Percentiles rank a stretch among this genome's conserved stretches.
These are phyloP conservation scores for Sisor rabdophorus DNA, from an alignment of 2,113 vertebrate genomes.

Conservation along the genomic window DNA sequence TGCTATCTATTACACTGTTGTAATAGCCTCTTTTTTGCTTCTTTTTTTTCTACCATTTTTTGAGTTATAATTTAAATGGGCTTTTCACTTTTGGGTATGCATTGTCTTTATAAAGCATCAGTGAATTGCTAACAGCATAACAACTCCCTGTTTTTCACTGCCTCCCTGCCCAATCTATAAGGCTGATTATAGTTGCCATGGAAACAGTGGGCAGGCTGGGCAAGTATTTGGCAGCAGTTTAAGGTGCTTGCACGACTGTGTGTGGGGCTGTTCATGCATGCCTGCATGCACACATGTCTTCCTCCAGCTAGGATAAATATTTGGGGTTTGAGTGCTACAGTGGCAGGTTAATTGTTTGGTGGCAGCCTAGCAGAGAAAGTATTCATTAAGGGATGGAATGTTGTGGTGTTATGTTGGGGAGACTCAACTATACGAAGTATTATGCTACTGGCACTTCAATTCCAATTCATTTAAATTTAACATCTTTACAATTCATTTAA, in stretches of 20 bases:
- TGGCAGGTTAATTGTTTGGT: conserved; percentile 15
- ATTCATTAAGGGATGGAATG: conserved; percentile 45
- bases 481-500: no score
- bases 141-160: conserved; percentile 25
- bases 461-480: no score
- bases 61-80: conserved; percentile 22
- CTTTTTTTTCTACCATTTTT: conserved; percentile 3
- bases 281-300: conserved; percentile 36
- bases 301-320: conserved; percentile 49
- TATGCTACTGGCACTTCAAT: conserved; percentile 21
- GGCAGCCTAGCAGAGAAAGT: conserved; percentile 5
- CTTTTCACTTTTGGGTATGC: conserved; percentile 23
- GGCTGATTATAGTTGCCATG: conserved; percentile 63
- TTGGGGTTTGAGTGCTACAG: conserved; percentile 47
- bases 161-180: conserved; percentile 42
- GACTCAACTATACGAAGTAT: conserved; percentile 32
- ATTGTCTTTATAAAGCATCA: conserved; percentile 47
- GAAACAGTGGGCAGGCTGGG: conserved; percentile 63
- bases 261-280: not conserved
- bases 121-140: conserved; percentile 50
- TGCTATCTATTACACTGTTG: not conserved
- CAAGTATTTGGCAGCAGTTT: conserved; percentile 52
- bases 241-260: conserved; percentile 42
- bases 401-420: conserved; percentile 25
- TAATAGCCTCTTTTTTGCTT: not conserved